phyloP scores from a whole-genome alignment of 2,113 vertebrate species.

The Strigops habroptila region DNA sequence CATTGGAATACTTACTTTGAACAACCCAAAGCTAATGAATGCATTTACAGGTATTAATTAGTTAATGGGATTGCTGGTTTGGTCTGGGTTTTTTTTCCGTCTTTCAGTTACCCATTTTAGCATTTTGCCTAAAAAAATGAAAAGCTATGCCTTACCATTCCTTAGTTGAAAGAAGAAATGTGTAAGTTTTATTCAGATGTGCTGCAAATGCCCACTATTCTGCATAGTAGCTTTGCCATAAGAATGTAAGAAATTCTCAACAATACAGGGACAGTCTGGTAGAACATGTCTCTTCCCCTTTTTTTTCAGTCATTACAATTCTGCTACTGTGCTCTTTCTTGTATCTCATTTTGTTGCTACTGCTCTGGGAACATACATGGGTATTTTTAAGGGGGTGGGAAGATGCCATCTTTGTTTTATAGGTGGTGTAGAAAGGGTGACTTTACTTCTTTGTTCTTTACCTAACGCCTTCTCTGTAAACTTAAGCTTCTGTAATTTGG shows the following conservation, averaged over 20 bases:
- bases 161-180: background rate
- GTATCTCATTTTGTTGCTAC: background rate
- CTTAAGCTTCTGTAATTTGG: background rate
- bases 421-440: background rate
- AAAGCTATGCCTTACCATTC: background rate
- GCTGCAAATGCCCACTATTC: background rate
- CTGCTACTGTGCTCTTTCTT: background rate
- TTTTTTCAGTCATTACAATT: background rate
- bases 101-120: background rate
- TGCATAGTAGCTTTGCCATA: background rate
- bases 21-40: slow-evolving; percentile 89
- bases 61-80: background rate
- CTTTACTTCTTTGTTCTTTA: background rate
- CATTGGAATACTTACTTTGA: slow-evolving; percentile 87
- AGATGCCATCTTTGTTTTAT: background rate
- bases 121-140: background rate
- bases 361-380: background rate
- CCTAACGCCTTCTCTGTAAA: background rate
- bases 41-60: slow-evolving; percentile 86
- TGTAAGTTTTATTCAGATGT: background rate
- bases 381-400: background rate
- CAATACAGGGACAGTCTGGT: background rate
- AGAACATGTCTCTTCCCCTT: rapidly evolving
- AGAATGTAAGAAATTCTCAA: background rate
- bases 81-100: background rate